Conservation (phyloP, 2,797 vertebrate species). For the Hoplostethus atlanticus region DNA sequence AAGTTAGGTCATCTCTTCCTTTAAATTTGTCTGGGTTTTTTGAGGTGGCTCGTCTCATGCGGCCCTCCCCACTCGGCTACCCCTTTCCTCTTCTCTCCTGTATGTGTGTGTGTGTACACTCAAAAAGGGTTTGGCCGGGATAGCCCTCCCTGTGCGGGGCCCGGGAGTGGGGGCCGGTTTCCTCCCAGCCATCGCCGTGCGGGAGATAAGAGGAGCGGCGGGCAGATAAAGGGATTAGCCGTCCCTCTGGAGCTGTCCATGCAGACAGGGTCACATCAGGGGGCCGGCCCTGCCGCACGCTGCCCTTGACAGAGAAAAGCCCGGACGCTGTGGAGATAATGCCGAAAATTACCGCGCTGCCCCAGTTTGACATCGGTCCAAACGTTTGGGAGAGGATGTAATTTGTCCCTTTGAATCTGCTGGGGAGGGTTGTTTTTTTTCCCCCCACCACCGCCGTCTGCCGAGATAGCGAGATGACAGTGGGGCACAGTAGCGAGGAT, state of each 20-base stretch:
- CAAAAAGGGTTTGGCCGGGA: constrained; percentile 60
- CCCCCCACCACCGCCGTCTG: neutral
- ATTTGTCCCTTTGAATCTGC: constrained; percentile 67
- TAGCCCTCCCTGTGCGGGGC: constrained; percentile 57
- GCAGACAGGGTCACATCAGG: constrained; percentile 65
- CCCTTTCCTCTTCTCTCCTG: constrained; percentile 4
- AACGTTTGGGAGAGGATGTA: constrained; percentile 52
- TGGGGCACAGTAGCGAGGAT: constrained; percentile 36
- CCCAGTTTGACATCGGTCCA: constrained; percentile 68
- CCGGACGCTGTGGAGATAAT: constrained; percentile 65
- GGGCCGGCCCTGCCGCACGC: constrained; percentile 44
- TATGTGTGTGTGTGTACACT: constrained; percentile 24
- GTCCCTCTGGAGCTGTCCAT: constrained; percentile 65
- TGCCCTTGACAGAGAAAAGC: constrained; percentile 66
- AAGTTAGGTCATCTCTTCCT: constrained; percentile 67
- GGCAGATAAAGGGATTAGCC: constrained; percentile 80
- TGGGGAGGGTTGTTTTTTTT: neutral
- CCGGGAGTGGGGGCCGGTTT: constrained; percentile 61
- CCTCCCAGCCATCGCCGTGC: constrained; percentile 60
- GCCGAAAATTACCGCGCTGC: constrained; percentile 66
- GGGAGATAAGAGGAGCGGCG: constrained; percentile 72
- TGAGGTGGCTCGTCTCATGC: constrained; percentile 31
- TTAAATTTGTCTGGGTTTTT: constrained; percentile 58
- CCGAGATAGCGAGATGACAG: constrained; percentile 60
- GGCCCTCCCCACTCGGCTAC: neutral